Conservation (phyloP, 2,888 invertebrate species). For the Drosophila birchii region DNA sequence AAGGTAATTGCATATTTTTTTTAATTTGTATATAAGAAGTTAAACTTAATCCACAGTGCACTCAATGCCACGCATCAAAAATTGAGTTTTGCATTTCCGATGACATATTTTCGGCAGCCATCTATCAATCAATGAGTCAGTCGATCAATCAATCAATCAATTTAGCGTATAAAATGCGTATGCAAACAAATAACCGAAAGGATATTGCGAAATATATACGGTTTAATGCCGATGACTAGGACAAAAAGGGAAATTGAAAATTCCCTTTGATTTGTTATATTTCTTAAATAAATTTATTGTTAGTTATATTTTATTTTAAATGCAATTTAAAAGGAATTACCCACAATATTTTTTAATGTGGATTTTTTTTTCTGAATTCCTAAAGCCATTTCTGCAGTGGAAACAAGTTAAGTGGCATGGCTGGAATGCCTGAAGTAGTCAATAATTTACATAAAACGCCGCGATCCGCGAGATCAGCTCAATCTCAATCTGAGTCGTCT, state of each 20-base stretch:
- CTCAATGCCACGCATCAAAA: conserved; percentile 16
- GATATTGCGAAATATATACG: conserved; percentile 21
- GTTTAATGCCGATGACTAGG: neutral
- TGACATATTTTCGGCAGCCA: conserved; percentile 41
- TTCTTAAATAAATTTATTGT: neutral
- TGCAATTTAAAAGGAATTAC: neutral
- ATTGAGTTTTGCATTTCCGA: conserved; percentile 16
- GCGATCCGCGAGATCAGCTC: conserved; percentile 19
- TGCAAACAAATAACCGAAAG: conserved; percentile 34
- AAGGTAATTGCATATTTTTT: too few species aligned
- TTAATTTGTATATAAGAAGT: too few species aligned
- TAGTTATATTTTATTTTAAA: neutral
- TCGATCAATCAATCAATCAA: conserved; percentile 47
- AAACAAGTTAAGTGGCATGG: conserved; percentile 4
- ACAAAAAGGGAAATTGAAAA: neutral
- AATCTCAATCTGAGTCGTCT: conserved; percentile 45
- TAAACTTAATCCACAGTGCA: conserved; percentile 18
- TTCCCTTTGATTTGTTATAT: neutral
- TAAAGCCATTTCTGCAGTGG: neutral
- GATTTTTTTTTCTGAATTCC: neutral
- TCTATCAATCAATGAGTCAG: conserved; percentile 46
- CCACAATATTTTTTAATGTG: neutral
- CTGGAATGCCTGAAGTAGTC: conserved; percentile 30
- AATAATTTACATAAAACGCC: conserved; percentile 28
- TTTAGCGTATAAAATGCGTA: conserved; percentile 41